phyloP scores from a whole-genome alignment of 1,140 invertebrate genomes.

The Nilaparvata lugens region DNA sequence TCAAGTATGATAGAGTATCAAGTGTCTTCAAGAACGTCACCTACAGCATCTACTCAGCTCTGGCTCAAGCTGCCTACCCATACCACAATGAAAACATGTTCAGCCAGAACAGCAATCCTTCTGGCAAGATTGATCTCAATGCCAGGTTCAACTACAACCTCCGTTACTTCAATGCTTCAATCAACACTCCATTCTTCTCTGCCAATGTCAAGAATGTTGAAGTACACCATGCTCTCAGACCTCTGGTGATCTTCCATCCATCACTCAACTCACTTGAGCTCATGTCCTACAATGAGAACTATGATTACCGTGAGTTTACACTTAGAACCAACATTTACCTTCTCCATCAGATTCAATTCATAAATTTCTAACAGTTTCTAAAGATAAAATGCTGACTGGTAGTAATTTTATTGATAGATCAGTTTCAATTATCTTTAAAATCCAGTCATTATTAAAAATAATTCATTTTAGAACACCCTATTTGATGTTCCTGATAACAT shows the following conservation, averaged over 20 bases:
- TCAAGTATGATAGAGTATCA: slow-evolving; percentile 13
- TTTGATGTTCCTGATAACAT: too few relatives aligned
- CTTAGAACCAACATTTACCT: background rate
- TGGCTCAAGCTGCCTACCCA: slow-evolving; percentile 17
- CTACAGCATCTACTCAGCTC: slow-evolving; percentile 20
- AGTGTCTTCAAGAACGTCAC: slow-evolving; percentile 24
- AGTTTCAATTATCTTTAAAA: too few relatives aligned
- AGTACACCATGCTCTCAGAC: slow-evolving; percentile 29
- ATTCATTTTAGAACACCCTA: too few relatives aligned
- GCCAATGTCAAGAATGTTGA: slow-evolving; percentile 35
- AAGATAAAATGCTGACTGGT: too few relatives aligned
- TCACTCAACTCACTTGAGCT: slow-evolving; percentile 34
- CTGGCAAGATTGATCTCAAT: slow-evolving; percentile 40
- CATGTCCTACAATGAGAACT: slow-evolving; percentile 27
- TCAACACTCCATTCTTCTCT: slow-evolving; percentile 36
- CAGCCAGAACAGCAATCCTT: slow-evolving; percentile 19
- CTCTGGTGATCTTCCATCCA: slow-evolving; percentile 37
- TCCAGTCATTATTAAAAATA: too few relatives aligned
- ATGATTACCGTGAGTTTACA: slow-evolving; percentile 7
- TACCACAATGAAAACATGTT: slow-evolving; percentile 24
- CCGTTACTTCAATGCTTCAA: slow-evolving; percentile 34
- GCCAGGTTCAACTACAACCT: slow-evolving; percentile 35
- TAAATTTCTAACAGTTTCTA: too few relatives aligned
- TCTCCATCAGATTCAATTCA: background rate
- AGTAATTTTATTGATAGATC: too few relatives aligned